These are phyloP conservation scores for Bostrychus sinensis DNA, from an alignment of 2,113 vertebrate species.

Conservation along the genomic window DNA sequence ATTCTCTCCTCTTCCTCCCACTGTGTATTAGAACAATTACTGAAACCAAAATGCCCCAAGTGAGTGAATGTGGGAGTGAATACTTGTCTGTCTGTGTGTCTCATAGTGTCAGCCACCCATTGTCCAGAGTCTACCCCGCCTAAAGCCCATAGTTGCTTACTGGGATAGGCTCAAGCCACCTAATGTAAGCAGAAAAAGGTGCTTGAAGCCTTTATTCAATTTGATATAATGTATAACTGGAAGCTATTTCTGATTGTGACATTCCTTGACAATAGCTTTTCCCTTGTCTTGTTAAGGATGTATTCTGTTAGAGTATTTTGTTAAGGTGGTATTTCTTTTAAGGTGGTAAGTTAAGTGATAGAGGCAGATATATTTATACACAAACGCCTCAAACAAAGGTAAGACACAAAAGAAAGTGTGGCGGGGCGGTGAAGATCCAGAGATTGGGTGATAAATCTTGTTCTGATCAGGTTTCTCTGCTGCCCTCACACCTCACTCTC, in stretches of 20 bases:
- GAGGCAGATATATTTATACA: slow-evolving; percentile 18
- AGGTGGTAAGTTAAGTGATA: slow-evolving; percentile 32
- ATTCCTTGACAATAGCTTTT: not conserved
- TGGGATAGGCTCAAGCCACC: too few relatives aligned
- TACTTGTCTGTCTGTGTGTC: too few relatives aligned
- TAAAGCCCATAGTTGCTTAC: too few relatives aligned
- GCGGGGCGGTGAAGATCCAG: slow-evolving; percentile 57
- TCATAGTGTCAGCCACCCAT: too few relatives aligned
- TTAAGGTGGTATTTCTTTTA: slow-evolving; percentile 13
- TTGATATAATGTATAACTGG: not conserved
- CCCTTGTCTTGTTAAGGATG: too few relatives aligned
- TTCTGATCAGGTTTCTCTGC: slow-evolving; percentile 78
- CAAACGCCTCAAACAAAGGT: slow-evolving; percentile 8
- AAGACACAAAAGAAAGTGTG: slow-evolving; percentile 37
- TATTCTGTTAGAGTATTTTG: not conserved
- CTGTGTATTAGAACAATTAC: too few relatives aligned
- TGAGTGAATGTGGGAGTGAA: too few relatives aligned
- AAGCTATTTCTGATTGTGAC: not conserved
- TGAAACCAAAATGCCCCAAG: too few relatives aligned
- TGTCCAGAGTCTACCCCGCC: too few relatives aligned
- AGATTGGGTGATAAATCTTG: slow-evolving; percentile 79
- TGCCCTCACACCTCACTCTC: slow-evolving; percentile 74
- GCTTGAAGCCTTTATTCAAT: not conserved
- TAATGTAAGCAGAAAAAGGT: too few relatives aligned
- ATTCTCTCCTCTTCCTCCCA: too few relatives aligned